phyloP scores from a whole-genome alignment of 2,113 vertebrate genomes.

The Amblyornis subalaris region DNA sequence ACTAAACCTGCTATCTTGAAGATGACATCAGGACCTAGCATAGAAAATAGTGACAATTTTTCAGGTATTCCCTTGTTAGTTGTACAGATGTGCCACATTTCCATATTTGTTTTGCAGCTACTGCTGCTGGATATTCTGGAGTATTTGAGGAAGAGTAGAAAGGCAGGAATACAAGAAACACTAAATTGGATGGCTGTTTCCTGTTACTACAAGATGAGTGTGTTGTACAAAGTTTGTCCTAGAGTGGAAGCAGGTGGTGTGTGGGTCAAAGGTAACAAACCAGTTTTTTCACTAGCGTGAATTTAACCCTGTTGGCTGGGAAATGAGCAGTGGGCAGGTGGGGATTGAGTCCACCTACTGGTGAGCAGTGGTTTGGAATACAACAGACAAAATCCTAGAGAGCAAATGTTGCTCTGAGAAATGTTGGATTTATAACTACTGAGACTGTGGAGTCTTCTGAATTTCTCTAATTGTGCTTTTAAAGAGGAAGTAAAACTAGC shows the following conservation, averaged over 20 bases:
- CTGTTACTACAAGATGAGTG: not conserved
- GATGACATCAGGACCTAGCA: not conserved
- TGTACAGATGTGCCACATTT: not conserved
- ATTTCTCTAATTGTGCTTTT: not conserved
- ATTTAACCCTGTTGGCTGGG: not conserved
- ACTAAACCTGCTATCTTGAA: not conserved
- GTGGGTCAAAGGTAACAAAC: not conserved
- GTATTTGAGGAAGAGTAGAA: not conserved
- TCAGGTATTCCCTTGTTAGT: not conserved
- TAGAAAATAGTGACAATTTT: not conserved
- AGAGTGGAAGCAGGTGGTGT: not conserved
- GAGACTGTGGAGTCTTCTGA: not conserved
- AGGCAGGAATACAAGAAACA: not conserved
- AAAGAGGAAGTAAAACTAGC: not conserved
- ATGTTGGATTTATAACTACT: not conserved
- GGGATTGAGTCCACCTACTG: not conserved
- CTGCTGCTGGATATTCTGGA: not conserved
- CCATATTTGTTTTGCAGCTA: not conserved
- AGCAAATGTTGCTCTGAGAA: not conserved
- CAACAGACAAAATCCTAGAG: no score
- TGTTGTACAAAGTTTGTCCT: not conserved
- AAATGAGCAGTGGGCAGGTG: not conserved
- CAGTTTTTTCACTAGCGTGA: not conserved
- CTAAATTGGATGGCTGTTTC: not conserved
- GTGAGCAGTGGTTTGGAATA: not conserved